Evolutionary conservation across 2,113 vertebrate genomes (phyloP), one percentile per base, ranked within the genome.

Genomic region (Poeciliopsis retropinna): DNA sequence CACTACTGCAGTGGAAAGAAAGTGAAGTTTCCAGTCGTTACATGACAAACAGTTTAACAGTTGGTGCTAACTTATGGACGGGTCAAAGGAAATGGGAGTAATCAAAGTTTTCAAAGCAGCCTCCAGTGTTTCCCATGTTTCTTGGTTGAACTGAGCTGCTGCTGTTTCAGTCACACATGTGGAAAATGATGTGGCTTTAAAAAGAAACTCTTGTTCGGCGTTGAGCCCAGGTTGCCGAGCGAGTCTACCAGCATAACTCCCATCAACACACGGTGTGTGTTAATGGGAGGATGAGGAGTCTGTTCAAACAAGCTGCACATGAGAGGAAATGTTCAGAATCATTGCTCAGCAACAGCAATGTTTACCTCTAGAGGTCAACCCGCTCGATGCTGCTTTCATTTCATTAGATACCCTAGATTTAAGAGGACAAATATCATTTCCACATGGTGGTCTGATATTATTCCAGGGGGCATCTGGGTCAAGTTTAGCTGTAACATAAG

Each of bases 161-260:
- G 73, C 82, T 86, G 83, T 85, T 75, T 86, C 71, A 75, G 78
- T 89, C 84, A 87, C 86, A 86, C 82, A 68, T 81, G 82, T 75
- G 72, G 13, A 61, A 84, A 86, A 67, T 75, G 80, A 68, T 85
- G 75, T 60, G 76, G 75, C 74, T 91, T 57, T 11, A 57, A 88
- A 90, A 91, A 80, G 81, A 69, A 82, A 28, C 72, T 85, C 82
- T 88, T 93, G 90, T 90, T 88, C 85, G 73, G 63, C 72, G 75
- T 70, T 68, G 76, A 83, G 64, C 37, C 84, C 89, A 91, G 89
- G 84, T 91, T 88, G 87, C 83, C 65, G 25, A 31, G 60, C 69
- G 0, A 72, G 81, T 64, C 78, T 64, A 79, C 64, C 81, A 79
- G 80, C 88, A 85, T 65, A 44, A 85, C 81, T 84, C 62, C 87